Conservation (phyloP, 2,113 vertebrate species). For the Hemibates koningsi region DNA sequence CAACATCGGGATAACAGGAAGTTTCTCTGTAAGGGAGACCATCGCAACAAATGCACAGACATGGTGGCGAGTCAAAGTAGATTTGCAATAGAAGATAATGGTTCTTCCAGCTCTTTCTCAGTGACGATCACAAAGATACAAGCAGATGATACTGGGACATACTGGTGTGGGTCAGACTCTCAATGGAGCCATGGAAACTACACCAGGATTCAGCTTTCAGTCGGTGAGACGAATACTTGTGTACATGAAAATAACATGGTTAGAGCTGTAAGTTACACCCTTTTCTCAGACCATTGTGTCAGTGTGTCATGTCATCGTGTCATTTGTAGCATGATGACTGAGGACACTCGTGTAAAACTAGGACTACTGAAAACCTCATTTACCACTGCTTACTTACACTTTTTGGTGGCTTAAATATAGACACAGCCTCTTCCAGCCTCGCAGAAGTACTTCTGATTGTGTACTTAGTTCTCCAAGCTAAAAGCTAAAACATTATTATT, state of each 20-base stretch:
- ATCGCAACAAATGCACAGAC: not conserved
- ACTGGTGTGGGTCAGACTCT: conserved; percentile 42
- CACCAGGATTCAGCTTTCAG: conserved; percentile 7
- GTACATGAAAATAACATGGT: not conserved
- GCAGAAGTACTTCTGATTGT: not conserved
- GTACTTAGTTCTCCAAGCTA: not conserved
- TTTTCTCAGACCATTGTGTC: not conserved
- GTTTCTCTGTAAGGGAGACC: not conserved
- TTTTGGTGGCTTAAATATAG: not conserved
- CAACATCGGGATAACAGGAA: not conserved
- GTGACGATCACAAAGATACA: not conserved
- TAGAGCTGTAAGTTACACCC: not conserved
- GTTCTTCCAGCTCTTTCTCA: not conserved
- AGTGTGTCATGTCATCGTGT: accelerated
- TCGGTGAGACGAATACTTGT: not conserved
- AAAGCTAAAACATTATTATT: not conserved
- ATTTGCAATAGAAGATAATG: not conserved
- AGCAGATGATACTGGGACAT: conserved; percentile 19
- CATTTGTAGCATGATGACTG: not conserved
- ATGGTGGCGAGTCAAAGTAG: not conserved
- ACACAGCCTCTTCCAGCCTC: accelerated
- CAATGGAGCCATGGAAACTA: not conserved
- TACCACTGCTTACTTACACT: not conserved
- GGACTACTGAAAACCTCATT: not conserved
- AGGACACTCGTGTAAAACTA: not conserved